phyloP scores from a whole-genome alignment of 2,797 vertebrate genomes.

The Apodemus agrarius region DNA sequence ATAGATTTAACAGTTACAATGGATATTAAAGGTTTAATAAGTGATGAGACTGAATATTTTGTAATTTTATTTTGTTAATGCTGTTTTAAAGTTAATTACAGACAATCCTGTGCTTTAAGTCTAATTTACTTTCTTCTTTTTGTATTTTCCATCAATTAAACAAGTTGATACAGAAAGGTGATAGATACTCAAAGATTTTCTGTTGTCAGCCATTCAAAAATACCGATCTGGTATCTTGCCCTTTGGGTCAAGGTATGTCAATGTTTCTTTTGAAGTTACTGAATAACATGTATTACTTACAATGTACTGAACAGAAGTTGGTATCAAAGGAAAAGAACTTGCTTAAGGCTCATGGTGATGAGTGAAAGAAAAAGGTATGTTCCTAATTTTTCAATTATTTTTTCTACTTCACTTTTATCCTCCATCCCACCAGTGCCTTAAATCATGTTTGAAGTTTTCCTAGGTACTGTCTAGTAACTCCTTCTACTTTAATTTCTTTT shows the following conservation, averaged over 20 bases:
- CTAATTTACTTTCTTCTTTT: too few species aligned
- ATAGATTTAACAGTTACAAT: background rate
- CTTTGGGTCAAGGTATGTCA: background rate
- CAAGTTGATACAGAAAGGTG: background rate
- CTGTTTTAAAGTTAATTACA: too few species aligned
- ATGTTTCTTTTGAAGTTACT: constrained; percentile 21
- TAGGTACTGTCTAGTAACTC: background rate
- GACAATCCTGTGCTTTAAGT: too few species aligned
- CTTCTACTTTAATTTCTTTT: background rate
- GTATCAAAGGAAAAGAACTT: constrained; percentile 30
- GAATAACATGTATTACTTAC: background rate
- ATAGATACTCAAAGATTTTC: constrained; percentile 9
- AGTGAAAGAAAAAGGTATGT: background rate
- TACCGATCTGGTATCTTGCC: background rate
- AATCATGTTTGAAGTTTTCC: background rate
- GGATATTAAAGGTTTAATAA: background rate
- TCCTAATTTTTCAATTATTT: background rate
- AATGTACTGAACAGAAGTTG: background rate
- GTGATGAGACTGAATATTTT: background rate
- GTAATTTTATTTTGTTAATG: background rate
- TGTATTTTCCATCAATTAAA: background rate
- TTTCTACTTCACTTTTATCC: background rate
- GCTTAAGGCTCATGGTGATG: background rate
- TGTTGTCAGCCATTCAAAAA: constrained; percentile 46
- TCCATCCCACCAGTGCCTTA: background rate